Base-by-base conservation (phyloP, 1,140 invertebrate genomes). In the Aphidius gifuensis region DNA sequence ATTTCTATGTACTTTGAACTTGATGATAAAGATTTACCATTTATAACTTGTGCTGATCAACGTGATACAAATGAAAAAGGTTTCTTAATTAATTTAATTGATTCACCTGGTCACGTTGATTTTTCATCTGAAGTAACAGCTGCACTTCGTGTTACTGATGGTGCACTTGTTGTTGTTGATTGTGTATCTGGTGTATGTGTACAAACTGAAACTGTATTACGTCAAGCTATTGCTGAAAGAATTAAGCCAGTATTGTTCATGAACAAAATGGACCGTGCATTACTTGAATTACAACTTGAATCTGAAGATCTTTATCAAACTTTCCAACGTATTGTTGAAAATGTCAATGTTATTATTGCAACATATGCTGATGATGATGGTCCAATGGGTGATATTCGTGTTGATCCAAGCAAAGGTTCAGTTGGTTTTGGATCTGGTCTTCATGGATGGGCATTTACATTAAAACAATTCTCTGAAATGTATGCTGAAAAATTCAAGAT, bases 261-360 rank as follows among this genome's bases (percentile, higher is more conserved):
- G 96, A 99, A 99, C 90, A 99, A 99, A 83, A 98, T 99, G 97
- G 97, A 99, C 84, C 90, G 96, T 73, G 97, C 95, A 70, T 85
- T 99, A 46, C 84, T 98, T 3, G 96, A 98, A 81, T 83, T 99
- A 72, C 96, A 99, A 79, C 83, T 98, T 68, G 95, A 94, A 55
- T 87, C 92, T 68, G 98, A 99, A 85, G 95, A 98, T 80, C 84
- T 99, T 21, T 99, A 97, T 82, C 97, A 99, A 84, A 98, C 96
- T 75, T 99, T 99, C 89, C 95, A 98, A 83, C 92, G 97, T 86
- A 99, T 98, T 82, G 96, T 99, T 71, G 98, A 99, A 84, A 99
- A 98, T 77, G 95, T 99, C 43, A 99, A 99, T 84, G 97, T 99
- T 64, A 99, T 99, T 78, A 99, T 99, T 81, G 95, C 96, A 66